Conservation (phyloP, 2,113 vertebrate genomes). For the Lampris incognitus region DNA sequence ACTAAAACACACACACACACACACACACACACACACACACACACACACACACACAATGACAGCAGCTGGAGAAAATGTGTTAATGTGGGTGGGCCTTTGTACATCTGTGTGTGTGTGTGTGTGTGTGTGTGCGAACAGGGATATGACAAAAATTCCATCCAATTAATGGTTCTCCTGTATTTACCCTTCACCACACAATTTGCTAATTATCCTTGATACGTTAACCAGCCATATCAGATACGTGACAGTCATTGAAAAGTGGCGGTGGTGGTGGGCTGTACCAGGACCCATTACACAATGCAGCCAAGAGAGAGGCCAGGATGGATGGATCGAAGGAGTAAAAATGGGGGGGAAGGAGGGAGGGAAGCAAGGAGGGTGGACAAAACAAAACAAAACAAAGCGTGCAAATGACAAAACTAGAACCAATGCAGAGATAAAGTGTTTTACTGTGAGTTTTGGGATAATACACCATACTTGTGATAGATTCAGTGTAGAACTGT, state of each 20-base stretch:
- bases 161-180: neutral
- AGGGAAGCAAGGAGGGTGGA: neutral
- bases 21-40: neutral
- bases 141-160: neutral
- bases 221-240: neutral
- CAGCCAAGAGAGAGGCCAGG: neutral
- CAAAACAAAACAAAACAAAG: neutral
- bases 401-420: too few species aligned
- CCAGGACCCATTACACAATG: neutral
- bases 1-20: neutral
- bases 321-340: neutral
- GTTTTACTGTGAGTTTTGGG: too few species aligned
- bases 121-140: slow-evolving; percentile 3
- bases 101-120: slow-evolving; percentile 2
- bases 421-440: too few species aligned
- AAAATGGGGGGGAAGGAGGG: neutral
- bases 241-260: neutral
- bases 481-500: too few species aligned
- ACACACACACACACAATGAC: slow-evolving; percentile 1
- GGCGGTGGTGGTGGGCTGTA: neutral
- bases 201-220: slow-evolving; percentile 9
- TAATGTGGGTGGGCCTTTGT: slow-evolving; percentile 23
- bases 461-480: too few species aligned
- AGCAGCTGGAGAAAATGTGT: slow-evolving; percentile 8
- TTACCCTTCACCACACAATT: neutral